Evolutionary conservation across 2,113 vertebrate species (phyloP).

Genomic region (Gnathonemus longibarbis): DNA sequence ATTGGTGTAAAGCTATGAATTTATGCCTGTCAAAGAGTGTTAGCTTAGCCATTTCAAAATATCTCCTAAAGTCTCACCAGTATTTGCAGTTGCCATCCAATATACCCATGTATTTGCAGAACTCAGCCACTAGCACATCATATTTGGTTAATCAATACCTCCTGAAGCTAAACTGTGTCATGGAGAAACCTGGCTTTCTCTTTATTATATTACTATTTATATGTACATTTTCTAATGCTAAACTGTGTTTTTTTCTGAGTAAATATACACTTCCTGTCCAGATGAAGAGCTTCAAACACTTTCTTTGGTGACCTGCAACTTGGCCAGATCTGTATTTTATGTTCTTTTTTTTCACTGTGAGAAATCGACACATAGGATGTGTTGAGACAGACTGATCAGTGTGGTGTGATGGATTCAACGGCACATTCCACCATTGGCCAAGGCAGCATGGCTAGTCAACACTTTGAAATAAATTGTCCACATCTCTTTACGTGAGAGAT

Average conservation of each 20-base stretch:
- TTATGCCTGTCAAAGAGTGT: not conserved
- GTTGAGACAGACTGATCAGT: not conserved
- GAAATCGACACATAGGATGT: not conserved
- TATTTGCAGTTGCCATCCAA: not conserved
- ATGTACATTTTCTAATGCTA: not conserved
- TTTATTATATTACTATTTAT: not conserved
- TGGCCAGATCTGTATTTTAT: not conserved
- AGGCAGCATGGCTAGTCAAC: not conserved
- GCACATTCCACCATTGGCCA: not conserved
- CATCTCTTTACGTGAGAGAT: not conserved
- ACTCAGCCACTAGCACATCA: not conserved
- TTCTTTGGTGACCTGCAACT: not conserved
- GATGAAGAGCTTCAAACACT: not conserved
- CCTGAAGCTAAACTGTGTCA: not conserved
- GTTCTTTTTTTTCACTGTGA: not conserved
- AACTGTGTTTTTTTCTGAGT: not conserved
- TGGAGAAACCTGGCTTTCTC: not conserved
- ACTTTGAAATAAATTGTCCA: not conserved
- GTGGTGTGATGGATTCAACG: not conserved
- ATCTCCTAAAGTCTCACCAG: not conserved
- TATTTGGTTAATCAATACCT: not conserved
- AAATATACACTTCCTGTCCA: not conserved
- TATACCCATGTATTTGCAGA: not conserved
- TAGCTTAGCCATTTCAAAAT: not conserved
- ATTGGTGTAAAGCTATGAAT: not conserved